A percentile compares a stretch with the other conserved stretches of the same genome.
Conservation (phyloP, 1,140 invertebrate species). For the Eumeta japonica region DNA sequence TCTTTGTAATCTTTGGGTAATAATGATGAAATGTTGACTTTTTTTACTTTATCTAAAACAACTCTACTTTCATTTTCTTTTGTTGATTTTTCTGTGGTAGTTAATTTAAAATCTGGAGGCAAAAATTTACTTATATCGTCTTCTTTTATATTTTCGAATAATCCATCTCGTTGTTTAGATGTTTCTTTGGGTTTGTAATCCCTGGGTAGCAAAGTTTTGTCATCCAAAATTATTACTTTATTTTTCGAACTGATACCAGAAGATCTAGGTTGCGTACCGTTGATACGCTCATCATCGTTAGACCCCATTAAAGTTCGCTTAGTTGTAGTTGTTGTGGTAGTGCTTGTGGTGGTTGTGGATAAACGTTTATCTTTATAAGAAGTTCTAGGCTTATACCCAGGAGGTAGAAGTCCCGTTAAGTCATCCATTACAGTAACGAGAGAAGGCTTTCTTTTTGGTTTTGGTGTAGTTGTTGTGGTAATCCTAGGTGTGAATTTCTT, state of each 20-base stretch:
- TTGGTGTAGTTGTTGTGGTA: constrained; percentile 53
- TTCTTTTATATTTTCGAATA: constrained; percentile 28
- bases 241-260: constrained; percentile 53
- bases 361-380: constrained; percentile 57
- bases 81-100: constrained; percentile 23
- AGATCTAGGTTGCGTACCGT: constrained; percentile 47
- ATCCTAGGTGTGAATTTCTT: constrained; percentile 66
- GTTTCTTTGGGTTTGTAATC: constrained; percentile 61
- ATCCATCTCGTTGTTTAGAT: constrained; percentile 38
- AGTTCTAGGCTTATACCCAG: constrained; percentile 61
- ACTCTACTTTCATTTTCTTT: constrained; percentile 22
- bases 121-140: constrained; percentile 64
- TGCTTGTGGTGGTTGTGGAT: constrained; percentile 51
- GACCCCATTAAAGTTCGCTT: constrained; percentile 38
- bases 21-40: constrained; percentile 62
- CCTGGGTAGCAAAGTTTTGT: constrained; percentile 65
- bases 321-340: constrained; percentile 27
- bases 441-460: constrained; percentile 50
- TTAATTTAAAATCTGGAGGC: constrained; percentile 61
- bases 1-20: constrained; percentile 65
- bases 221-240: constrained; percentile 57
- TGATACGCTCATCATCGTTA: constrained; percentile 28
- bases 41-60: constrained; percentile 51
- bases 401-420: constrained; percentile 61
- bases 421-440: constrained; percentile 64